Evolutionary conservation across 1,140 invertebrate genomes (phyloP), one percentile per base, ranked within the genome.

Genomic region (Parapsyche elsis): DNA sequence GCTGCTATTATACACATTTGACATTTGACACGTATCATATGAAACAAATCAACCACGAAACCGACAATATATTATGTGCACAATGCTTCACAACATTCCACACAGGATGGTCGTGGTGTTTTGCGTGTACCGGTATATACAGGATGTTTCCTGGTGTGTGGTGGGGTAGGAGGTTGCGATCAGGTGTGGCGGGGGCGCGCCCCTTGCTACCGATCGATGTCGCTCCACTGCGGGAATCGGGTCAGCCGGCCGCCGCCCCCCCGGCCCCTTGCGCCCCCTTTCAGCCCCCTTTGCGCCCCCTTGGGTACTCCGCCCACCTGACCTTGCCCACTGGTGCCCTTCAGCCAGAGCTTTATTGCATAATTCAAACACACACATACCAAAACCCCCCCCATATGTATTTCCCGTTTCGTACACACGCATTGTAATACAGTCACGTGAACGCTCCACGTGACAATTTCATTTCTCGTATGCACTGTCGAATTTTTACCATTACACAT

Each of bases 221-320:
- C 64, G 77, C 77, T 78, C 46, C 14, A 75, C 75, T 67, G 75
- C 57, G 77, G 77, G 77, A 78, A 78, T 64, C 77, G 77, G 77
- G 77, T 78, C 77, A 78, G 76, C 16, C 57, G 57, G 57, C 76
- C 76, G 30, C 57, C 53, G 46, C 76, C 30, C 57, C 53, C 30
- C 38, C 10, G 14, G 45, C 14, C 59, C 76, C 38, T n/a, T 16
- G 46, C 12, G 44, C 71, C 21, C 16, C 44, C 71, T n/a, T n/a
- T 7, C 12, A 16, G 59, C 75, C 21, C 45, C 38, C 21, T 23
- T 21, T 21, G 21, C 9, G 23, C 53, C 19, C 23, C 24, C 71
- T n/a, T 1, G 24, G 16, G 70, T 5, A 26, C 70, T 10, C 71
- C 74, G 16, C 46, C 74, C 59, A 38, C 75, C 12, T 77, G 75